Conservation (phyloP, 2,113 vertebrate species). For the Forbesichthys papilliferus region DNA sequence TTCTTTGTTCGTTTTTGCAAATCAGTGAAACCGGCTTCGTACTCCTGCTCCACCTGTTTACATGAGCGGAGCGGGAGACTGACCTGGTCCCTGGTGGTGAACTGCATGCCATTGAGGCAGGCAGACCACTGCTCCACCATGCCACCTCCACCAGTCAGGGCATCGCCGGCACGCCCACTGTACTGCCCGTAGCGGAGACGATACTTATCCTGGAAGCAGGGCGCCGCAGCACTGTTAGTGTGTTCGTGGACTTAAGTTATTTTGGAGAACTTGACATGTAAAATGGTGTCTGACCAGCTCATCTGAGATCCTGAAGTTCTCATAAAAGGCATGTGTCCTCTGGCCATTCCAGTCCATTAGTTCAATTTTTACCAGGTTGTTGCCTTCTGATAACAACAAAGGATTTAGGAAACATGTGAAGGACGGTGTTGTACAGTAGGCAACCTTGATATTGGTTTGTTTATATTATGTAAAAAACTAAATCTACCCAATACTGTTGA, state of each 20-base stretch:
- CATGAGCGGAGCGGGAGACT: background rate
- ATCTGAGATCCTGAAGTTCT: conserved; percentile 80
- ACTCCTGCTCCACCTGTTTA: no score
- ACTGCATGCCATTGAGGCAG: conserved; percentile 84
- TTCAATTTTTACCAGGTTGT: conserved; percentile 84
- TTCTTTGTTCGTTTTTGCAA: no score
- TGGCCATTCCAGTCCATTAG: conserved; percentile 87
- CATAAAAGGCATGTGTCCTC: conserved; percentile 80
- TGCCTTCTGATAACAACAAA: conserved; percentile 63
- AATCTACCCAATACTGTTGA: no score
- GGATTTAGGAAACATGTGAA: background rate
- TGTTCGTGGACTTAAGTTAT: background rate
- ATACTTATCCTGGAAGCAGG: conserved; percentile 80
- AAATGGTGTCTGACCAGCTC: conserved; percentile 75
- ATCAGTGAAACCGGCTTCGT: no score
- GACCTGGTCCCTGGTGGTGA: conserved; percentile 84
- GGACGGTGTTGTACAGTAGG: background rate
- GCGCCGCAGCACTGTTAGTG: background rate
- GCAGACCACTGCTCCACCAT: conserved; percentile 86
- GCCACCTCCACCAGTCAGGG: conserved; percentile 80
- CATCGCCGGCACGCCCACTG: conserved; percentile 85
- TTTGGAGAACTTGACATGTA: background rate
- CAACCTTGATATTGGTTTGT: no score
- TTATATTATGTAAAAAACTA: no score
- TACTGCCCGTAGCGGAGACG: conserved; percentile 82